These are phyloP conservation scores for Aplodontia rufa DNA, from an alignment of 2,113 vertebrate species.

Conservation along the genomic window DNA sequence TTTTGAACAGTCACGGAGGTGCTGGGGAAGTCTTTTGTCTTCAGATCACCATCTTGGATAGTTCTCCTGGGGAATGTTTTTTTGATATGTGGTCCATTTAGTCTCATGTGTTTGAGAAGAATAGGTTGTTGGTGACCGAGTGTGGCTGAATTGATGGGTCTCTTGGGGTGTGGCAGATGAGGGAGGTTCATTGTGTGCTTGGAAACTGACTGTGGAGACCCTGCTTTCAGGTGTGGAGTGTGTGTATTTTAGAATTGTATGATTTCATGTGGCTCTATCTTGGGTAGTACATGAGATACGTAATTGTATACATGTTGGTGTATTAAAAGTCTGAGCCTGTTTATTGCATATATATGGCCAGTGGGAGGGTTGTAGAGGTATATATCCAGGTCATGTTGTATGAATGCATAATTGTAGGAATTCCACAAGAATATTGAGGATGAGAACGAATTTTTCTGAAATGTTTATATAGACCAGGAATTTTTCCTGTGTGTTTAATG, in stretches of 20 bases:
- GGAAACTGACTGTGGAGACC: background rate
- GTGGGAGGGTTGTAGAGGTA: background rate
- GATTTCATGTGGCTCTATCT: background rate
- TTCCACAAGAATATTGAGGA: background rate
- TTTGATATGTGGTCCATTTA: background rate
- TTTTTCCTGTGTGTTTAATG: background rate
- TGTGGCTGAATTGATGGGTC: background rate
- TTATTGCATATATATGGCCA: background rate
- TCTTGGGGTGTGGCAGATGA: too few species aligned
- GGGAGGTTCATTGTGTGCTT: background rate
- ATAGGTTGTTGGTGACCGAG: background rate
- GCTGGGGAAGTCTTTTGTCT: too few species aligned
- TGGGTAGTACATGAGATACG: background rate
- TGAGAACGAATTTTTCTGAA: background rate
- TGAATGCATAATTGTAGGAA: background rate
- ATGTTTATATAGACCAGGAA: background rate
- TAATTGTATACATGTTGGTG: background rate
- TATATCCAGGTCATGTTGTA: background rate
- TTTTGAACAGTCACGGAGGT: too few species aligned
- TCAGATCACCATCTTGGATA: too few species aligned
- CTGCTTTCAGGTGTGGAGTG: background rate
- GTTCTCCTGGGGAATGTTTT: too few species aligned
- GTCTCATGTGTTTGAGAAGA: too few species aligned
- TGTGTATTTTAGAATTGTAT: background rate
- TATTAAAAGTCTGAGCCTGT: too few species aligned